Conservation (phyloP, 2,888 invertebrate species). For the Drosophila suboccidentalis region DNA sequence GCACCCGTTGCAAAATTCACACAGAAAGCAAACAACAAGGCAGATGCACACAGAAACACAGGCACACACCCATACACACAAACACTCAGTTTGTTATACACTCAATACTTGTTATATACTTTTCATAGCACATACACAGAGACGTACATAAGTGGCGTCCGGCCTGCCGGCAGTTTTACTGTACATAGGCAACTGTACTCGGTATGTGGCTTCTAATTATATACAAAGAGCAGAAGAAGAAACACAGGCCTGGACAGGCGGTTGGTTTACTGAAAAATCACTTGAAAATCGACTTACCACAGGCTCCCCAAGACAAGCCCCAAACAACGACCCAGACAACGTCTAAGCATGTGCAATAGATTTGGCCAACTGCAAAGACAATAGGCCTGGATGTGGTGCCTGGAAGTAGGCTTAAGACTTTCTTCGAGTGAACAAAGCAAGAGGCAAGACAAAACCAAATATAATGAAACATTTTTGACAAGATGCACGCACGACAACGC, state of each 20-base stretch:
- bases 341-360: constrained; percentile 56
- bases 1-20: constrained; percentile 19
- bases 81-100: constrained; percentile 1
- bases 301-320: not conserved
- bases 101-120: constrained; percentile 42
- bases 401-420: constrained; percentile 73
- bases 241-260: constrained; percentile 24
- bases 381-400: constrained; percentile 26
- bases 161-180: constrained; percentile 57
- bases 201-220: constrained; percentile 67
- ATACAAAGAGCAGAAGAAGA: constrained; percentile 59
- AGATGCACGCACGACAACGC: constrained; percentile 58
- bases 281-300: constrained; percentile 57
- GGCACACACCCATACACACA: constrained; percentile 14
- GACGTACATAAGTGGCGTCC: constrained; percentile 38
- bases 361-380: constrained; percentile 57
- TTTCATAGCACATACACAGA: constrained; percentile 26
- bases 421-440: constrained; percentile 64
- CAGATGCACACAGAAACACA: constrained; percentile 23
- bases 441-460: constrained; percentile 70
- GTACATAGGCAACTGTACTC: constrained; percentile 75
- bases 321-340: constrained; percentile 9
- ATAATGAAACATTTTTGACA: constrained; percentile 78
- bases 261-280: constrained; percentile 65
- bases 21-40: constrained; percentile 35